These are phyloP conservation scores for Nesospiza acunhae DNA, from an alignment of 2,113 vertebrate species.

Conservation along the genomic window DNA sequence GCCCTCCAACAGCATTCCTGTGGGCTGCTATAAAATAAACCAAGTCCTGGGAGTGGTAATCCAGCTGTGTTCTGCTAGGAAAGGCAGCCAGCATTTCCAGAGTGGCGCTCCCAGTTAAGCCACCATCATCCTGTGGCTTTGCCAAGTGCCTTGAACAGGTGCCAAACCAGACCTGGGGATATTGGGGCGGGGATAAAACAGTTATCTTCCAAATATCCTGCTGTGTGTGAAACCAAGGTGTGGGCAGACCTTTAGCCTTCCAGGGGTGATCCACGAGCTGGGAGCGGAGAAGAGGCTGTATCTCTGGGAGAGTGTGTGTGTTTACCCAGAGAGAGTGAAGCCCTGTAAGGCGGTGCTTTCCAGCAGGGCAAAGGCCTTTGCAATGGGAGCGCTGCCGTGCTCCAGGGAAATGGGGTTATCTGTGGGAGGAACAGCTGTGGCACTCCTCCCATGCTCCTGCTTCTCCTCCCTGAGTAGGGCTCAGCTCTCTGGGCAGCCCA, in stretches of 20 bases:
- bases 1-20: not conserved
- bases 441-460: not conserved
- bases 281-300: fast-evolving
- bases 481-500: not conserved
- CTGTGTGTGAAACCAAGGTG: not conserved
- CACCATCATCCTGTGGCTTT: not conserved
- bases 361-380: not conserved
- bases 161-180: not conserved
- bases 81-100: not conserved
- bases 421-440: not conserved
- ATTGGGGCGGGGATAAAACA: no score
- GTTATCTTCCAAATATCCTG: not conserved
- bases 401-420: not conserved
- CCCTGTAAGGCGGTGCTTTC: not conserved
- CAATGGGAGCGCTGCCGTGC: fast-evolving
- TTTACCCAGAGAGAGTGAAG: not conserved
- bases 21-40: not conserved
- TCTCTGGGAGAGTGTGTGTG: not conserved
- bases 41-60: not conserved
- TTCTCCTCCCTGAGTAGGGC: not conserved
- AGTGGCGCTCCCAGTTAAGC: not conserved
- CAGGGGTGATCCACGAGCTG: not conserved
- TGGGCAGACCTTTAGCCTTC: not conserved
- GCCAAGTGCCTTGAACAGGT: not conserved
- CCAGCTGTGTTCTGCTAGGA: not conserved